These are phyloP conservation scores for Serranochromis macrocephalus DNA, from an alignment of 2,113 vertebrate genomes.

Conservation along the genomic window DNA sequence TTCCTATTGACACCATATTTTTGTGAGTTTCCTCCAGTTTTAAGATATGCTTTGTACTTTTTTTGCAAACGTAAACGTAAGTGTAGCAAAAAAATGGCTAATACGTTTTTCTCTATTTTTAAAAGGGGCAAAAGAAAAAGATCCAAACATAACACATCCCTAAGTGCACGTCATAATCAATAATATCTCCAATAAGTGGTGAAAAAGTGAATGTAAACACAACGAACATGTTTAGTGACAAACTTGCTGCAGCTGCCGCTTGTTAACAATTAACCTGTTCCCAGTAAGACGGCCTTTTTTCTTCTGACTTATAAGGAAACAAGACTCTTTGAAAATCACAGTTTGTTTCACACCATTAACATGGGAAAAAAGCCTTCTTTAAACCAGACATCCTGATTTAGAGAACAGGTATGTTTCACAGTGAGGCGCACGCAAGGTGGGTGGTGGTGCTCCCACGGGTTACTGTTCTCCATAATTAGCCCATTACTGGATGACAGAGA, in stretches of 20 bases:
- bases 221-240: accelerated
- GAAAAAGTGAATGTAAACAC: background rate
- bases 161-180: background rate
- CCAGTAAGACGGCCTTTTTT: background rate
- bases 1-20: background rate
- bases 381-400: background rate
- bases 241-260: background rate
- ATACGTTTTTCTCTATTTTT: background rate
- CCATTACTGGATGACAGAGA: conserved; percentile 31
- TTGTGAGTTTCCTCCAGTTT: background rate
- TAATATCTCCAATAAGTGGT: background rate
- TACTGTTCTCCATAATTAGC: conserved; percentile 51
- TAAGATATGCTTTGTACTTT: background rate
- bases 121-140: background rate
- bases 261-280: background rate
- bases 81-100: background rate
- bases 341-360: background rate
- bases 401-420: background rate
- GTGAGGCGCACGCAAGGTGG: background rate
- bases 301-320: background rate
- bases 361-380: background rate
- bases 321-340: background rate
- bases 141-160: background rate
- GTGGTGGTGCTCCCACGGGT: conserved; percentile 42
- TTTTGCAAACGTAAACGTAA: background rate